Evolutionary conservation across 2,797 vertebrate genomes (phyloP).

Genomic region (Myotis findleyi): DNA sequence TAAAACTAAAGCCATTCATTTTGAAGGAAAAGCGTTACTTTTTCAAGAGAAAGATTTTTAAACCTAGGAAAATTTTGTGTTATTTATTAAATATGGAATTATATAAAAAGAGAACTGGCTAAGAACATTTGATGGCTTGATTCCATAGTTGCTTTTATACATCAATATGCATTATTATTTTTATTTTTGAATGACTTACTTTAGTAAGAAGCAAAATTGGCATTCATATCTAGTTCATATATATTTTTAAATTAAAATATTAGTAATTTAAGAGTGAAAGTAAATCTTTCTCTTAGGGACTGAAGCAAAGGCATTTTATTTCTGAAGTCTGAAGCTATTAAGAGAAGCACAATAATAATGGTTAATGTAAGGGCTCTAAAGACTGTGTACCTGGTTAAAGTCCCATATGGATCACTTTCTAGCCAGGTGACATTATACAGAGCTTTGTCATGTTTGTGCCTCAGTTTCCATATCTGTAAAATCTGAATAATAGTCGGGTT

Average conservation of each 20-base stretch:
- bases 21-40: not conserved
- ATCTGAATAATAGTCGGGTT: not conserved
- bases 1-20: slow-evolving; percentile 41
- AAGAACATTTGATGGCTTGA: not conserved
- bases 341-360: not conserved
- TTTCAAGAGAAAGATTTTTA: not conserved
- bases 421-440: not conserved
- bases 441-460: not conserved
- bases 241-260: not conserved
- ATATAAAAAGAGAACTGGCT: not conserved
- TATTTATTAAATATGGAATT: slow-evolving; percentile 14
- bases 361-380: not conserved
- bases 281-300: not conserved
- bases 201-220: too few species aligned
- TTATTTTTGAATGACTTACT: too few species aligned
- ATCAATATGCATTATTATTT: not conserved
- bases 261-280: slow-evolving; percentile 1
- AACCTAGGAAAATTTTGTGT: not conserved
- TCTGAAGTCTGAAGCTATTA: not conserved
- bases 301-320: not conserved
- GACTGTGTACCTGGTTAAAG: not conserved
- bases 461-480: not conserved
- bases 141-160: not conserved
- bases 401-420: not conserved
- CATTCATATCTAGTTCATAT: too few species aligned